Percentiles rank a stretch among this genome's conserved stretches.
Conservation (phyloP, 2,888 invertebrate genomes). For the Chouioia cunea region DNA sequence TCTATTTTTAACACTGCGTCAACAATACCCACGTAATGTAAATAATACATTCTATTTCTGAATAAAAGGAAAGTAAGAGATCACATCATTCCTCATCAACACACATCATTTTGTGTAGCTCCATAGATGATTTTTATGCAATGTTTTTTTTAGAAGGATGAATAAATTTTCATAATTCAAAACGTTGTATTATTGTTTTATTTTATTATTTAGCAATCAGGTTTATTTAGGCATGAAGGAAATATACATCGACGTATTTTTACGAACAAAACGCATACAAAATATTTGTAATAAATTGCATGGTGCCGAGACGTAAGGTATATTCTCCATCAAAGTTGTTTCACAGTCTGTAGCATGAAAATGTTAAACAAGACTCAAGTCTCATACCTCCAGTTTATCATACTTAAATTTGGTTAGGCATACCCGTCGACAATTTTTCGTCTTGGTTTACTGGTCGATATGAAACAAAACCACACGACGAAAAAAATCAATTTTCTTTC, state of each 20-base stretch:
- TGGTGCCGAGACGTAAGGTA: constrained; percentile 37
- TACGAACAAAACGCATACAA: constrained; percentile 52
- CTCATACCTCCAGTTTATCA: too few relatives aligned
- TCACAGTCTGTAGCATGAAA: constrained; percentile 37
- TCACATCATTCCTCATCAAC: background rate
- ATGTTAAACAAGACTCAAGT: constrained; percentile 31
- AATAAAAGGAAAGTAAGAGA: constrained; percentile 17
- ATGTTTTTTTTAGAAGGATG: constrained; percentile 25
- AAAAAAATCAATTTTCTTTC: constrained; percentile 6
- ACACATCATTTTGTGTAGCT: constrained; percentile 29
- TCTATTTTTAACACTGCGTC: constrained; percentile 21
- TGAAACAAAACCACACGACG: constrained; percentile 11
- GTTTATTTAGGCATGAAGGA: constrained; percentile 50
- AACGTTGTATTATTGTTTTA: constrained; percentile 10
- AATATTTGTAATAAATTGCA: constrained; percentile 47
- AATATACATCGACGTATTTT: constrained; percentile 49
- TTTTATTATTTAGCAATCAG: constrained; percentile 45
- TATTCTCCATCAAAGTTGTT: constrained; percentile 28
- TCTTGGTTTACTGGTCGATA: constrained; percentile 16
- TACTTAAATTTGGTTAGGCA: constrained; percentile 25
- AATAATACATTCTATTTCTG: constrained; percentile 24
- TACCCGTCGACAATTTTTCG: constrained; percentile 9
- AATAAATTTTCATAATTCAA: constrained; percentile 40
- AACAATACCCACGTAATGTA: constrained; percentile 17
- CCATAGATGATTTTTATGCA: constrained; percentile 16